Evolutionary conservation across 2,797 vertebrate genomes (phyloP).

Genomic region (Saguinus oedipus): DNA sequence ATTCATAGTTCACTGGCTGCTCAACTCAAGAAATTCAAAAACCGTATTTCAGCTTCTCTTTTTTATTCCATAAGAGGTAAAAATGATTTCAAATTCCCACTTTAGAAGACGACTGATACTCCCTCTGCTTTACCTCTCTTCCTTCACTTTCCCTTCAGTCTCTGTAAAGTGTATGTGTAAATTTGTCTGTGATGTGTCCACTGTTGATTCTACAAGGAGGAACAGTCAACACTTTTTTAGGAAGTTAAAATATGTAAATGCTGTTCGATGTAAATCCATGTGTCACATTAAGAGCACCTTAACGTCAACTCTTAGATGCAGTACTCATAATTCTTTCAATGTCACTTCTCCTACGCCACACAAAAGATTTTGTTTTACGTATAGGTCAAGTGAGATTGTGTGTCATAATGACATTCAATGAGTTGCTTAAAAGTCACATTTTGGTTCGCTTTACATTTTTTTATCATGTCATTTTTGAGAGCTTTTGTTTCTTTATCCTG

Average conservation of each 20-base stretch:
- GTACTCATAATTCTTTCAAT: neutral
- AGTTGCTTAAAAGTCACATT: neutral
- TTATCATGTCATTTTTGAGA: neutral
- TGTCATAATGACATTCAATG: neutral
- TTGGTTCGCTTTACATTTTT: neutral
- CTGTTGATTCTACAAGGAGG: neutral
- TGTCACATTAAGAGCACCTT: neutral
- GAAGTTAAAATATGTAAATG: neutral
- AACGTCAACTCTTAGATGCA: neutral
- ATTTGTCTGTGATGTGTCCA: neutral
- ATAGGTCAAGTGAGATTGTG: neutral
- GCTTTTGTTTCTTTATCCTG: neutral
- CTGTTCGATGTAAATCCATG: neutral
- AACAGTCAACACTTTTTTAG: neutral
- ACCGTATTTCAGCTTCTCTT: neutral
- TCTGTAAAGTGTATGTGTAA: neutral
- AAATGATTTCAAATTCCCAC: neutral
- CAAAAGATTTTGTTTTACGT: neutral
- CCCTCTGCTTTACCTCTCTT: neutral
- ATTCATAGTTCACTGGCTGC: neutral
- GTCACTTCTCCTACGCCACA: neutral
- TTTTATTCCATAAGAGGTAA: neutral
- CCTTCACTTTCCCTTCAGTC: neutral
- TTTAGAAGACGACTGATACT: neutral
- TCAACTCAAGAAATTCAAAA: neutral